Base-by-base conservation (phyloP, 2,113 vertebrate species). In the Callipepla californica region DNA sequence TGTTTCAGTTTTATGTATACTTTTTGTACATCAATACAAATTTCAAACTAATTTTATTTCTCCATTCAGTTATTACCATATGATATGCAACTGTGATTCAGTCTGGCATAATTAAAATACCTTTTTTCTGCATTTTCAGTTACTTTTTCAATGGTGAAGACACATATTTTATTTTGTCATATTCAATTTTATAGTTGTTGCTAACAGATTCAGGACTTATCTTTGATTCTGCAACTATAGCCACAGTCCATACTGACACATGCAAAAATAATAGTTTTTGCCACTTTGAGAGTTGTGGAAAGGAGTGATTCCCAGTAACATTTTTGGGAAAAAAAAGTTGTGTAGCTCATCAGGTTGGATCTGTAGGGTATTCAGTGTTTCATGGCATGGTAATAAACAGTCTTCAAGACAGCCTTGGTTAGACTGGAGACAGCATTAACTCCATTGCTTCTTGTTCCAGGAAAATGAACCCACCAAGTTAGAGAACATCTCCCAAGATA, bases 1-100 rank as follows among this genome's bases (percentile, higher is more conserved):
- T 89, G 21, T 42, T 50, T 8, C 77, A 51, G 74, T 51, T 89
- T 87, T 80, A 81, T 58, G 19, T 51, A 30, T 51, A 26, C 26
- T 51, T 51, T 51, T 13, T 51, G 50, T 83, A 22, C 78, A 59
- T 65, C 78, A 91, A 38, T 40, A 62, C 17, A 68, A 79, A 89
- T 40, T 47, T 50, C 34, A 21, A 58, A 85, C 53, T 55, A 26
- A 28, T 80, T 90, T 79, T 76, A 69, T 88, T 80, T 85, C 11
- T 89, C 30, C 45, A 32, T 50, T 3, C 84, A 89, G 88, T 36
- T 42, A 36, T 9, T 67, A 1, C 20, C 40, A 28, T 44, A 50
- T 18, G 58, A 70, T 79, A 85, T 62, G 23, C 30, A 75, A 36
- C 5, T 59, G 7, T 45, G 16, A 70, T 69, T 30, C 4, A 83